phyloP scores from a whole-genome alignment of 2,797 vertebrate species.

The Coccyzus lansbergi region DNA sequence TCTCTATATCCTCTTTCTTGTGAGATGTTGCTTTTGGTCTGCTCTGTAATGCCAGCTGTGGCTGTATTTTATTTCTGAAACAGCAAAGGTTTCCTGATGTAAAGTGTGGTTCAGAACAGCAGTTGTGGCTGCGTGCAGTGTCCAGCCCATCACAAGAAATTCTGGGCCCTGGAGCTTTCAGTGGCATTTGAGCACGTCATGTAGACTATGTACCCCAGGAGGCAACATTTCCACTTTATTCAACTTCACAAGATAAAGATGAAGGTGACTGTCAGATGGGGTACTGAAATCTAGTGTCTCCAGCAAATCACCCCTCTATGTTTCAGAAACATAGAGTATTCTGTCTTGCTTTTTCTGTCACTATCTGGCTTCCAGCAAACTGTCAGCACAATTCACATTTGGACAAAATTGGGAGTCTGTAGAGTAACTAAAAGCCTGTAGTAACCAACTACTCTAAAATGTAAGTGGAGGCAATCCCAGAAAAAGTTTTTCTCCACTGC shows the following conservation, averaged over 20 bases:
- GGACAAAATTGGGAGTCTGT: not conserved
- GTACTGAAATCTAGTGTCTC: conserved; percentile 30
- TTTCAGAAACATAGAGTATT: not conserved
- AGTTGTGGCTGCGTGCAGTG: not conserved
- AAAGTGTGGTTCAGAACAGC: not conserved
- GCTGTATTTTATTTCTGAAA: not conserved
- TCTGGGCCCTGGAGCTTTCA: conserved; percentile 18
- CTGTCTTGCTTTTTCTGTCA: conserved; percentile 14
- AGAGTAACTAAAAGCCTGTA: not conserved
- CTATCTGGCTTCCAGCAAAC: not conserved
- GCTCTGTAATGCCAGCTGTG: not conserved
- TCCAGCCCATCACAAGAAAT: not conserved
- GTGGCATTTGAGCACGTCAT: conserved; percentile 30
- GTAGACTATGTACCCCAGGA: conserved; percentile 36
- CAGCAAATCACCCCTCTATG: not conserved
- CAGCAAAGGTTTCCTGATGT: not conserved
- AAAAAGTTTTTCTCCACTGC: not conserved
- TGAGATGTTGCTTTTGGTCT: not conserved
- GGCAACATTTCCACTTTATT: conserved; percentile 43
- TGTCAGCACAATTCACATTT: not conserved
- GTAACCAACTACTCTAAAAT: not conserved
- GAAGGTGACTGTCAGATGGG: conserved; percentile 33
- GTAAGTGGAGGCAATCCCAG: not conserved
- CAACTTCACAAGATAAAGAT: conserved; percentile 34
- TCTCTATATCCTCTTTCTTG: not conserved